A percentile compares a stretch with the other conserved stretches of the same genome.
phyloP scores from a whole-genome alignment of 2,797 vertebrate genomes.

The Leptatherina wallacei region DNA sequence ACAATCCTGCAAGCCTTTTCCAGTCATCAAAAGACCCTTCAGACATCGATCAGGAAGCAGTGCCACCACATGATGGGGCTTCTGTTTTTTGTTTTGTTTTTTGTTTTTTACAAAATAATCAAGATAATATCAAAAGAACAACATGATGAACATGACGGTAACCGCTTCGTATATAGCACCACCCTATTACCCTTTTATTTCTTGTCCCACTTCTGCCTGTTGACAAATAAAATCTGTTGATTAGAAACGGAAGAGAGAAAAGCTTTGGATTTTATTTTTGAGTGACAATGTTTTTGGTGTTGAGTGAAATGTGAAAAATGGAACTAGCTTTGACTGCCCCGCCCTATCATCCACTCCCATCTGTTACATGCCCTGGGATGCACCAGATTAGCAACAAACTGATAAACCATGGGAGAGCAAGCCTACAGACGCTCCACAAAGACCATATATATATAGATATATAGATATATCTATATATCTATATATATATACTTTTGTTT shows the following conservation, averaged over 20 bases:
- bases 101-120: conserved; percentile 52
- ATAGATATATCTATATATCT: no score
- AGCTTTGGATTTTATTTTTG: conserved; percentile 68
- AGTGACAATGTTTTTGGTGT: conserved; percentile 63
- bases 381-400: conserved; percentile 58
- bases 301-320: conserved; percentile 64
- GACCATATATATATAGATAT: conserved; percentile 59
- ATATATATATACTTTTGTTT: conserved; percentile 44
- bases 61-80: conserved; percentile 58
- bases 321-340: conserved; percentile 52
- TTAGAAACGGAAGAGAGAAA: conserved; percentile 67
- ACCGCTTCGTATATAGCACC: conserved; percentile 68
- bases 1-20: conserved; percentile 75
- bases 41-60: conserved; percentile 74
- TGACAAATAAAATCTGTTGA: conserved; percentile 74
- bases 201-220: conserved; percentile 78
- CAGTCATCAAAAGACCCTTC: conserved; percentile 72
- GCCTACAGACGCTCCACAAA: conserved; percentile 56
- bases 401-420: conserved; percentile 55
- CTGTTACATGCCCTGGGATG: conserved; percentile 69
- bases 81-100: conserved; percentile 63
- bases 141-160: conserved; percentile 68
- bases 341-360: conserved; percentile 56
- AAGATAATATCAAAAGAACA: conserved; percentile 70
- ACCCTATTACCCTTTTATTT: conserved; percentile 67